phyloP scores from a whole-genome alignment of 2,797 vertebrate species.

The Catostomus latipinnis region DNA sequence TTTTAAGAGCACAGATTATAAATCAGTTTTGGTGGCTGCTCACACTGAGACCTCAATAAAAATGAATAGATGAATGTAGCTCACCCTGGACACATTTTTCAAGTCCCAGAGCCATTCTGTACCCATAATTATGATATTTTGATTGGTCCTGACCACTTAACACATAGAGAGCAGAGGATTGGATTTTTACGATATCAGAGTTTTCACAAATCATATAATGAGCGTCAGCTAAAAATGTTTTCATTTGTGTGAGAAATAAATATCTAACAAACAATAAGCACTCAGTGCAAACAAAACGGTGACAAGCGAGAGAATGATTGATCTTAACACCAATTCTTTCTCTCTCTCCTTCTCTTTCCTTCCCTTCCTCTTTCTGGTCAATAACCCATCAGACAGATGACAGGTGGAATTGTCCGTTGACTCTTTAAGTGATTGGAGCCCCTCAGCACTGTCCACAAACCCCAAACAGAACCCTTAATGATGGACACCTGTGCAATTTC shows the following conservation, averaged over 20 bases:
- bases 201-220: background rate
- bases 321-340: constrained; percentile 42
- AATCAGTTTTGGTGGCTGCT: constrained; percentile 78
- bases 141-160: constrained; percentile 76
- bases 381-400: constrained; percentile 66
- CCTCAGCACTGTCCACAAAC: constrained; percentile 59
- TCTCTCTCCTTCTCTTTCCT: constrained; percentile 43
- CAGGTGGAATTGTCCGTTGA: constrained; percentile 63
- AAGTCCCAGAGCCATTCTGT: constrained; percentile 70
- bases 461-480: constrained; percentile 59
- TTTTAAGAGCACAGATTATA: constrained; percentile 81
- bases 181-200: constrained; percentile 21
- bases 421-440: constrained; percentile 65
- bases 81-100: constrained; percentile 78
- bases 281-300: constrained; percentile 18
- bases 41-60: constrained; percentile 76
- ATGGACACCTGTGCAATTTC: constrained; percentile 62
- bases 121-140: constrained; percentile 77
- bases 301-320: constrained; percentile 46
- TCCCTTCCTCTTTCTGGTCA: constrained; percentile 56
- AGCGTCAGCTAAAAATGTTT: background rate
- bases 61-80: constrained; percentile 80
- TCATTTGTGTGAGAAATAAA: constrained; percentile 5
- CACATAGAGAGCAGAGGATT: constrained; percentile 68
- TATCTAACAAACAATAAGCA: constrained; percentile 12